Percentiles rank a stretch among this genome's conserved stretches.
These are phyloP conservation scores for Eubucco bourcierii DNA, from an alignment of 2,113 vertebrate genomes.

Conservation along the genomic window DNA sequence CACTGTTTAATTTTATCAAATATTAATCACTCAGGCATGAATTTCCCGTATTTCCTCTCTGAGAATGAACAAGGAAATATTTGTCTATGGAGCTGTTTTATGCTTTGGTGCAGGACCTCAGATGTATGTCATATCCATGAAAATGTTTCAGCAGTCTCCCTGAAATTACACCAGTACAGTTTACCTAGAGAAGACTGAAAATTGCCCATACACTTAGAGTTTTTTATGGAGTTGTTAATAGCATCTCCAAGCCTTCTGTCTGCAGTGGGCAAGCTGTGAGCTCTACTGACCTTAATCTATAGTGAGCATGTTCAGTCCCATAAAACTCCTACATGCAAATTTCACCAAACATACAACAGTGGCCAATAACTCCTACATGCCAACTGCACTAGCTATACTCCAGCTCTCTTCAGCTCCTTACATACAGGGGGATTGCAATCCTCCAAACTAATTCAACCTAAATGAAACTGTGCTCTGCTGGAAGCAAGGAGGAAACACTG, in stretches of 20 bases:
- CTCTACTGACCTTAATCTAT: slow-evolving; percentile 46
- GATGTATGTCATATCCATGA: background rate
- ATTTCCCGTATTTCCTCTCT: background rate
- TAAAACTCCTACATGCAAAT: slow-evolving; percentile 13
- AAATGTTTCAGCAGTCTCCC: background rate
- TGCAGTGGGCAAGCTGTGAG: slow-evolving; percentile 34
- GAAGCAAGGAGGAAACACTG: background rate
- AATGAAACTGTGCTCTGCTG: background rate
- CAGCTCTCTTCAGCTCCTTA: background rate
- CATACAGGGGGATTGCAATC: background rate
- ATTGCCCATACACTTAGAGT: background rate
- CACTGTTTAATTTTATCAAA: background rate
- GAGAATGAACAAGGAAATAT: background rate
- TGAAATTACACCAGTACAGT: background rate
- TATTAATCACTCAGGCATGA: background rate
- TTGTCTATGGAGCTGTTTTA: background rate
- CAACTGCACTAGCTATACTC: slow-evolving; percentile 29
- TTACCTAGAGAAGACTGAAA: background rate
- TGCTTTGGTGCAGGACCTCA: background rate
- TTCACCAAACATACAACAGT: background rate
- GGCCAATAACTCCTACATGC: slow-evolving; percentile 39
- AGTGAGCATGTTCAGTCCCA: slow-evolving; percentile 14
- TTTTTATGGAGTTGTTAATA: background rate
- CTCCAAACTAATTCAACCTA: background rate
- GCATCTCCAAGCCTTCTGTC: background rate